Evolutionary conservation across 1,140 invertebrate genomes (phyloP).

Genomic region (Cydia amplana): DNA sequence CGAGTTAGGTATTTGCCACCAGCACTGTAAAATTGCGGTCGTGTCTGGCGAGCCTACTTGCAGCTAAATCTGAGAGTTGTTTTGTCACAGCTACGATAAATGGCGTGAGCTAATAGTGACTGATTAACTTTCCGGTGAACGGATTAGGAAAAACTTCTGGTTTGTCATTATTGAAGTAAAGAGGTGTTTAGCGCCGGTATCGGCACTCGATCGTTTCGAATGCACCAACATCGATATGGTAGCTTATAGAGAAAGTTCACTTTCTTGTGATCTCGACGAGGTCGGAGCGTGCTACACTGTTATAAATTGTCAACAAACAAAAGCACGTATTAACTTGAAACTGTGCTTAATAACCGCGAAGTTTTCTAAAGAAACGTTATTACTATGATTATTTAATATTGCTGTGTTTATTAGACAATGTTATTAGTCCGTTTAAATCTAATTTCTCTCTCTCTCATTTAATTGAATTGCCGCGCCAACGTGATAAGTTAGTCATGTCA

Average conservation of each 20-base stretch:
- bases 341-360: slow-evolving; percentile 16
- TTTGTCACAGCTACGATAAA: slow-evolving; percentile 22
- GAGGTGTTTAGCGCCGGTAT: slow-evolving; percentile 2
- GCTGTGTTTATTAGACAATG: not conserved
- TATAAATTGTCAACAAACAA: slow-evolving; percentile 31
- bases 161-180: slow-evolving; percentile 24
- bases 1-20: slow-evolving; percentile 1
- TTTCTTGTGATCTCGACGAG: slow-evolving; percentile 44
- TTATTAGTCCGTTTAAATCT: not conserved
- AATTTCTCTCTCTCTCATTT: slow-evolving; percentile 21
- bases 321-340: slow-evolving; percentile 19
- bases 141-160: slow-evolving; percentile 10
- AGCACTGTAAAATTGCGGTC: slow-evolving; percentile 18
- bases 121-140: slow-evolving; percentile 27
- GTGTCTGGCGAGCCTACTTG: slow-evolving; percentile 14
- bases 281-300: slow-evolving; percentile 39
- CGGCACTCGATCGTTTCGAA: slow-evolving; percentile 14
- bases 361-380: slow-evolving; percentile 10
- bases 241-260: slow-evolving; percentile 46
- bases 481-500: slow-evolving; percentile 17
- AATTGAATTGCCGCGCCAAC: not conserved
- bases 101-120: slow-evolving; percentile 21
- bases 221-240: slow-evolving; percentile 28
- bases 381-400: slow-evolving; percentile 18
- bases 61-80: slow-evolving; percentile 17